phyloP scores from a whole-genome alignment of 2,797 vertebrate species.

The Leptatherina wallacei region DNA sequence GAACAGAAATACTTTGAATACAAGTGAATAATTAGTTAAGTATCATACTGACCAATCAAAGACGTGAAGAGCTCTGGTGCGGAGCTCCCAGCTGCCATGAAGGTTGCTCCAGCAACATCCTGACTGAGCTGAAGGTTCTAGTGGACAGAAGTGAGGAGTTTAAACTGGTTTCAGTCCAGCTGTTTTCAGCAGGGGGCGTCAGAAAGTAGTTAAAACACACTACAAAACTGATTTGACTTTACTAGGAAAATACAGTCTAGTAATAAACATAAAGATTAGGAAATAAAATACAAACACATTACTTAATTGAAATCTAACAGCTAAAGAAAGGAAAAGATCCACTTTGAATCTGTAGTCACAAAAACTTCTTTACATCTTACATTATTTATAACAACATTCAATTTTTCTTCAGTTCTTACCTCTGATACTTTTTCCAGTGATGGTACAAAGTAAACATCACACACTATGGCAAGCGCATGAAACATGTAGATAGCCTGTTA shows the following conservation, averaged over 20 bases:
- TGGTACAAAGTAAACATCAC: conserved; percentile 87
- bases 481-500: conserved; percentile 87
- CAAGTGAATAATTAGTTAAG: conserved; percentile 18
- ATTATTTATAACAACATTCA: neutral
- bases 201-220: neutral
- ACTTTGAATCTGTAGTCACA: neutral
- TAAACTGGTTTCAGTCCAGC: neutral
- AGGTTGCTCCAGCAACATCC: conserved; percentile 88
- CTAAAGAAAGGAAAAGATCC: neutral
- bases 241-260: neutral
- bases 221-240: neutral
- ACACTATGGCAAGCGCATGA: conserved; percentile 85
- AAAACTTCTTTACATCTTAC: neutral
- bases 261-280: neutral
- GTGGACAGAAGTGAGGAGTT: conserved; percentile 17
- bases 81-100: conserved; percentile 89
- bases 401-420: conserved; percentile 62
- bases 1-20: conserved; percentile 6
- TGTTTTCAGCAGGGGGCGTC: neutral
- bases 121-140: conserved; percentile 87
- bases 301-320: neutral
- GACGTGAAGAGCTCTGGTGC: conserved; percentile 88
- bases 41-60: conserved; percentile 82
- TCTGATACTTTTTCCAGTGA: conserved; percentile 86
- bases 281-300: neutral